Conservation (phyloP, 2,113 vertebrate genomes). For the Salvator merianae region DNA sequence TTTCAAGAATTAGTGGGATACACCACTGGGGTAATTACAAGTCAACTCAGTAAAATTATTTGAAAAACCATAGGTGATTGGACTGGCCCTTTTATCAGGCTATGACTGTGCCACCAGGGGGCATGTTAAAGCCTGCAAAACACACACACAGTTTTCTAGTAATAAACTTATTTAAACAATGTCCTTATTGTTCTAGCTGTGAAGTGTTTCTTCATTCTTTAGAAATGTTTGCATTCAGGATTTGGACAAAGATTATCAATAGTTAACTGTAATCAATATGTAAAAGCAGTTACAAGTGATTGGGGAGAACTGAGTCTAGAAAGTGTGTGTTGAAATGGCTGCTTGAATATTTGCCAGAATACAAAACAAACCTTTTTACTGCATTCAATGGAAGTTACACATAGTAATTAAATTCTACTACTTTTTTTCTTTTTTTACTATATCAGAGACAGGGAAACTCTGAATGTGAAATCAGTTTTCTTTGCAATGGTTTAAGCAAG, state of each 20-base stretch:
- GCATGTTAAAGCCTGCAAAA: conserved; percentile 48
- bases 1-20: background rate
- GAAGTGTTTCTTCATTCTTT: background rate
- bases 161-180: accelerated
- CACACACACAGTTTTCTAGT: accelerated
- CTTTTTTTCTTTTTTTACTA: background rate
- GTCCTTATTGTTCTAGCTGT: background rate
- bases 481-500: too few relatives aligned
- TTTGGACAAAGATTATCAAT: background rate
- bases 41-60: background rate
- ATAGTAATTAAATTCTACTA: background rate
- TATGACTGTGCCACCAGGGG: conserved; percentile 60
- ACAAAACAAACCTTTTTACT: background rate
- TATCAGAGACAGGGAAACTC: background rate
- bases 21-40: background rate
- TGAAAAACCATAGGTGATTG: background rate
- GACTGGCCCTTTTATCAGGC: background rate
- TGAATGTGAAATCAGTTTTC: background rate
- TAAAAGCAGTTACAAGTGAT: background rate
- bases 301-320: background rate
- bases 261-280: background rate
- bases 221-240: background rate
- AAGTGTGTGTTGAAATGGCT: background rate
- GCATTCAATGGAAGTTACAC: background rate
- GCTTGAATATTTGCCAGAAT: background rate